Evolutionary conservation across 2,797 vertebrate species (phyloP), one percentile per base, ranked within the genome.

Genomic region (Oophaga sylvatica): DNA sequence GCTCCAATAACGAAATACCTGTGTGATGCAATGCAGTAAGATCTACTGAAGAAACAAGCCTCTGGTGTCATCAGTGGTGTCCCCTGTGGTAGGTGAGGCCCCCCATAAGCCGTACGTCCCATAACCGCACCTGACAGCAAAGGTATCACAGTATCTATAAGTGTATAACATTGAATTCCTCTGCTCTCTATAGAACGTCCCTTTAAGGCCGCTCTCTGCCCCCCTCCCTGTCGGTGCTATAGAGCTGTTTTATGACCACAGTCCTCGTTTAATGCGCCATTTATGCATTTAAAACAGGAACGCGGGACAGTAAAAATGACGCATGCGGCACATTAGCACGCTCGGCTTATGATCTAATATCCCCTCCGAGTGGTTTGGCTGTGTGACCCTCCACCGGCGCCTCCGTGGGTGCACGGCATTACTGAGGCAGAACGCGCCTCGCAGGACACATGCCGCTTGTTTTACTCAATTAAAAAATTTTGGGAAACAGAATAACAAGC

Each of bases 241-340:
- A 67, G 45, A 60, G 29, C 83, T 41, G 59, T 77, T 83, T 89
- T 92, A 83, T 90, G 76, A 87, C 80, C 20, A 71, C 73, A 45
- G 89, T 89, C 92, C 83, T 86, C 90, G 89, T 89, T 87, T 92
- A 92, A 87, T 90, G 90, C 91, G 90, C 91, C 90, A 86, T 91
- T 92, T 92, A 89, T 92, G 90, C 90, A 88, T 90, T 84, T 90
- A 92, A 93, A 92, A 90, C 79, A 90, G 93, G 90, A 91, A 91
- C 92, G 91, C 89, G 90, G 90, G 81, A 88, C 87, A 90, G 91
- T 93, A 92, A 94, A 94, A 93, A 91, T 93, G 92, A 94, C 89
- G 89, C 91, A 93, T 76, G 19, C 80, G 85, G 91, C 92, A 93
- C 93, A 94, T 93, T 92, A 93, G 90, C 87, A 90, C 91, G 90